phyloP scores from a whole-genome alignment of 2,113 vertebrate genomes.

The Electrona antarctica region DNA sequence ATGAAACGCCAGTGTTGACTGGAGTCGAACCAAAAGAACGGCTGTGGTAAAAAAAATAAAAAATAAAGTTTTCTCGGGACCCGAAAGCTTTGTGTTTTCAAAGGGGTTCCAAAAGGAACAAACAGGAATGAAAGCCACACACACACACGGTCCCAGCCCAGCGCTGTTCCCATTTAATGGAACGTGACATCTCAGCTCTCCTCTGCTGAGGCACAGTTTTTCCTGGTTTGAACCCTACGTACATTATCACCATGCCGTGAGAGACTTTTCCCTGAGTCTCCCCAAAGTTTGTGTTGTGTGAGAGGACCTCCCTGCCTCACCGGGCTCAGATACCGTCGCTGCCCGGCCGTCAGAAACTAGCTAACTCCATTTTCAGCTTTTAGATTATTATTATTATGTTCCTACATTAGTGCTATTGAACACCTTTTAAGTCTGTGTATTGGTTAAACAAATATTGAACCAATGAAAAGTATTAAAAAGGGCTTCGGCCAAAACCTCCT shows the following conservation, averaged over 20 bases:
- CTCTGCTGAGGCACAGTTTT: conserved; percentile 37
- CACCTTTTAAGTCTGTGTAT: too few relatives aligned
- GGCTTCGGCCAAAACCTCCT: too few relatives aligned
- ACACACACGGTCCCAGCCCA: conserved; percentile 31
- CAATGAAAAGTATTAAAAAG: too few relatives aligned
- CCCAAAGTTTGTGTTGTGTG: conserved; percentile 21
- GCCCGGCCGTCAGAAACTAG: too few relatives aligned
- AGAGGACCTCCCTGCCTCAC: conserved; percentile 6
- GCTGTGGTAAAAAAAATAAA: conserved; percentile 33
- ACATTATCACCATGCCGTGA: conserved; percentile 2
- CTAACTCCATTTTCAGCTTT: too few relatives aligned
- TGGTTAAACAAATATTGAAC: too few relatives aligned
- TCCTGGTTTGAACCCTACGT: conserved; percentile 22
- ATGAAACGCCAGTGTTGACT: conserved; percentile 27
- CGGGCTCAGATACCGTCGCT: not conserved
- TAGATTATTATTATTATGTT: too few relatives aligned
- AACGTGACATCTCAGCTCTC: conserved; percentile 50
- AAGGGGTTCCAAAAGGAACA: conserved; percentile 51
- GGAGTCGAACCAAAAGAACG: conserved; percentile 23
- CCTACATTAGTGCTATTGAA: too few relatives aligned
- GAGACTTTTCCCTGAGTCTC: conserved; percentile 28
- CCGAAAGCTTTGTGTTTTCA: conserved; percentile 41
- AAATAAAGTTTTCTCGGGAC: conserved; percentile 25
- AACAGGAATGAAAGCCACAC: conserved; percentile 33
- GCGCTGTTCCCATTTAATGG: conserved; percentile 48